Evolutionary conservation across 2,113 vertebrate genomes (phyloP).

Genomic region (Myodes glareolus): DNA sequence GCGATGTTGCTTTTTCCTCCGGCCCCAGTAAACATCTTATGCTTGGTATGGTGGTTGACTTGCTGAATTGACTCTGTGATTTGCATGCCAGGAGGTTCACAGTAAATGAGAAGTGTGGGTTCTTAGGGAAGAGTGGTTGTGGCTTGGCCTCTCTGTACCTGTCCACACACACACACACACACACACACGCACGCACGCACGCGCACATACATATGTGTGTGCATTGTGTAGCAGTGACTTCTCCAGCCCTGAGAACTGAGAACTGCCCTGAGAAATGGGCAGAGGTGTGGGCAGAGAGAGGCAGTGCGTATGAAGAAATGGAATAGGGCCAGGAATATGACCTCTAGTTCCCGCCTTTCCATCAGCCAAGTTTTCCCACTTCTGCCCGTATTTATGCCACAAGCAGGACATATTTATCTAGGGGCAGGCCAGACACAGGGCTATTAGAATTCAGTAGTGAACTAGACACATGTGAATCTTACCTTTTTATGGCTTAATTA

Average conservation of each 20-base stretch:
- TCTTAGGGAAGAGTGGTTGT: slow-evolving; percentile 30
- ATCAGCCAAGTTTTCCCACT: neutral
- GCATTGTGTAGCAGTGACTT: neutral
- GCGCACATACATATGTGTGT: neutral
- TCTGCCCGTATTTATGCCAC: neutral
- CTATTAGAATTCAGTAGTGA: neutral
- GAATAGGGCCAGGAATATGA: neutral
- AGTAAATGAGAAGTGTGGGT: slow-evolving; percentile 70
- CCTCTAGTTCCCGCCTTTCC: neutral
- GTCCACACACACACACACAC: neutral
- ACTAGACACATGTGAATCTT: neutral
- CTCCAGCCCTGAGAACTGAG: neutral
- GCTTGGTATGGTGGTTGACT: slow-evolving; percentile 51
- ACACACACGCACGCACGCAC: neutral
- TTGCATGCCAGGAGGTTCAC: slow-evolving; percentile 48
- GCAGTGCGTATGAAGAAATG: fast-evolving
- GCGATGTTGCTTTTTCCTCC: slow-evolving; percentile 27
- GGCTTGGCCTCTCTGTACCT: slow-evolving; percentile 17
- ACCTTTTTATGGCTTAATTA: neutral
- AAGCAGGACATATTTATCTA: too few species aligned
- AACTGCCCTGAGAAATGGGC: neutral
- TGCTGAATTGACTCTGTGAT: slow-evolving; percentile 44
- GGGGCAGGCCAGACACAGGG: neutral
- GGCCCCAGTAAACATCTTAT: slow-evolving; percentile 47
- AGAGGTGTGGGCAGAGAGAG: neutral